These are phyloP conservation scores for Hylomyscus alleni DNA, from an alignment of 2,797 vertebrate genomes.

Conservation along the genomic window DNA sequence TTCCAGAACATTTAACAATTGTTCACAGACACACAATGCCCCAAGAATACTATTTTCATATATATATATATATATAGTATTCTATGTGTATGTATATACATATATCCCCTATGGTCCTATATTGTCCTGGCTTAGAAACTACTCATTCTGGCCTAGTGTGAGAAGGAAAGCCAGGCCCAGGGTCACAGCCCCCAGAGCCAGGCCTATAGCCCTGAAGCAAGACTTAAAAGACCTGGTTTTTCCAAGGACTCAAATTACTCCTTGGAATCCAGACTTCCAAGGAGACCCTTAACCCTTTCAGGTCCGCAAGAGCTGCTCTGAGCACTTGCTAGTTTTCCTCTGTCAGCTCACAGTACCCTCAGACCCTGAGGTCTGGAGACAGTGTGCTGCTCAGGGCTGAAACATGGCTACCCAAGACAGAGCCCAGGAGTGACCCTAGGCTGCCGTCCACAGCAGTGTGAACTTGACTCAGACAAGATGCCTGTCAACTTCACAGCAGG, in stretches of 20 bases:
- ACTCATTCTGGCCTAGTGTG: too few relatives aligned
- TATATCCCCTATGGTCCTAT: neutral
- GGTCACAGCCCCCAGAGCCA: neutral
- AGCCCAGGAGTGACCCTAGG: neutral
- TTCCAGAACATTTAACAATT: neutral
- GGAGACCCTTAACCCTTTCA: neutral
- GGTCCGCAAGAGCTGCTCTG: neutral
- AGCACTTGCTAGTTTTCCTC: neutral
- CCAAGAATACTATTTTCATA: neutral
- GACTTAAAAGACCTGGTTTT: conserved; percentile 10
- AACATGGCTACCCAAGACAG: neutral
- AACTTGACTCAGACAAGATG: rapidly evolving
- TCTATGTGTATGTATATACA: too few relatives aligned
- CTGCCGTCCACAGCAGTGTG: neutral
- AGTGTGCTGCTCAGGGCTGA: too few relatives aligned
- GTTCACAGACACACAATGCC: neutral
- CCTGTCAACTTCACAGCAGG: neutral
- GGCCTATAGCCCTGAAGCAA: neutral
- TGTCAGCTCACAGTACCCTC: neutral
- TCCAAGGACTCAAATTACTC: conserved; percentile 1
- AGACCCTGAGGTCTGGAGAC: neutral
- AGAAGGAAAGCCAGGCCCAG: neutral
- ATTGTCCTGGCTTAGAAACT: neutral
- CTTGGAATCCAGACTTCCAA: conserved; percentile 38
- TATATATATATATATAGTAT: rapidly evolving